Base-by-base conservation (phyloP, 2,113 vertebrate genomes). In the Epinephelus fuscoguttatus region DNA sequence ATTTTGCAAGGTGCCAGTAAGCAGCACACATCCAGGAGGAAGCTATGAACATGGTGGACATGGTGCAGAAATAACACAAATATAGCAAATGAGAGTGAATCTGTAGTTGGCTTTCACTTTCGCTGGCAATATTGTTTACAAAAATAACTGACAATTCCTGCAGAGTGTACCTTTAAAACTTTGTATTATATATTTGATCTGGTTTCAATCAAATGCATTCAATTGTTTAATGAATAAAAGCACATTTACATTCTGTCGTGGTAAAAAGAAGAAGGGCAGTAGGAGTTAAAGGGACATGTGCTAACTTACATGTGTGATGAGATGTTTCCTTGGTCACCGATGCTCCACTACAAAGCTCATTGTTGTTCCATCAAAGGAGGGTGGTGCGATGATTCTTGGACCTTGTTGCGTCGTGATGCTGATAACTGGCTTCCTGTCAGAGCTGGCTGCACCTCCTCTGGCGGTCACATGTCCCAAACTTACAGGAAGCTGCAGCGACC, bases 301-400 rank as follows among this genome's bases (percentile, higher is more conserved):
- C 18, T 17, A 9, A 91, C 94, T 94, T 84, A 94, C 89, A 67
- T 88, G 77, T 79, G 6, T 70, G 72, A 75, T 27, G 86, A 75
- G 64, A 76, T 18, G 42, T 60, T 74, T 53, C 71, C 82, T 92
- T 84, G 91, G 75, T 98, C 96, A 99, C 95, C 97, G 95, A 92
- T 99, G 98, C 90, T 99, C 98, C 89, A 99, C 97, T 61, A 99
- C 97, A 19, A 99, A 99, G 86, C 98, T 98, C 98, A 99, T 98
- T 68, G 98, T 99, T 74, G 97, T 98, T 71, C 98, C 98, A 1
- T 99, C 98, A 10, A 99, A 99, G 70, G 97, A 98, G 6, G 98
- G 97, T 0, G 98, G 97, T 0, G 98, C 97, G 0, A 99, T 95
- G 78, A 99, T 96, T 76, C 97, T 95, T 0, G 98, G 97, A 81